These are phyloP conservation scores for Maniola hyperantus DNA, from an alignment of 2,888 invertebrate genomes.

Conservation along the genomic window DNA sequence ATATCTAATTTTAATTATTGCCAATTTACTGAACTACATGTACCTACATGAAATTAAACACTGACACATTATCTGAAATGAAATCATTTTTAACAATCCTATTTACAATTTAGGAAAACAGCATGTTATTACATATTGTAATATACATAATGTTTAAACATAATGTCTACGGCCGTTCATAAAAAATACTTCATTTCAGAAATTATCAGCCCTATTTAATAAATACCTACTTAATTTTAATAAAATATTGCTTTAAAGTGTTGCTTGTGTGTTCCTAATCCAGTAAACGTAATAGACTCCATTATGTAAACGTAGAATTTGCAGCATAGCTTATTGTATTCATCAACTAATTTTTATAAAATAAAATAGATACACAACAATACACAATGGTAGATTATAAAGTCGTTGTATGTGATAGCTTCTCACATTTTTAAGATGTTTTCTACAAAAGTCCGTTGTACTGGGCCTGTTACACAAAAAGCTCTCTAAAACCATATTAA, in stretches of 20 bases:
- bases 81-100: not conserved
- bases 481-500: not conserved
- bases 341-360: conserved; percentile 73
- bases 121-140: not conserved
- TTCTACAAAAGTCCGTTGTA: conserved; percentile 29
- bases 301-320: conserved; percentile 68
- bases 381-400: conserved; percentile 54
- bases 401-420: conserved; percentile 2
- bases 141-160: not conserved
- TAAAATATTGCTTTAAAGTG: conserved; percentile 26
- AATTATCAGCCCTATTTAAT: conserved; percentile 7
- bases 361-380: conserved; percentile 66
- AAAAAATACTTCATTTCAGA: conserved; percentile 22
- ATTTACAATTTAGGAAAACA: not conserved
- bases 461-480: conserved; percentile 6
- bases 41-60: not conserved
- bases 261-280: conserved; percentile 66
- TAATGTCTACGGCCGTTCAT: not conserved
- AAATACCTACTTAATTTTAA: not conserved
- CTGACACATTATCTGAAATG: not conserved
- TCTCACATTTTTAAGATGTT: conserved; percentile 43
- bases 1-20: not conserved
- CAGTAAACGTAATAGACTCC: conserved; percentile 51
- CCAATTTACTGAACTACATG: not conserved
- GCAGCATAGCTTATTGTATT: conserved; percentile 73